phyloP scores from a whole-genome alignment of 53 echinoderm and acorn worm genomes.

The Temnopleurus reevesii region DNA sequence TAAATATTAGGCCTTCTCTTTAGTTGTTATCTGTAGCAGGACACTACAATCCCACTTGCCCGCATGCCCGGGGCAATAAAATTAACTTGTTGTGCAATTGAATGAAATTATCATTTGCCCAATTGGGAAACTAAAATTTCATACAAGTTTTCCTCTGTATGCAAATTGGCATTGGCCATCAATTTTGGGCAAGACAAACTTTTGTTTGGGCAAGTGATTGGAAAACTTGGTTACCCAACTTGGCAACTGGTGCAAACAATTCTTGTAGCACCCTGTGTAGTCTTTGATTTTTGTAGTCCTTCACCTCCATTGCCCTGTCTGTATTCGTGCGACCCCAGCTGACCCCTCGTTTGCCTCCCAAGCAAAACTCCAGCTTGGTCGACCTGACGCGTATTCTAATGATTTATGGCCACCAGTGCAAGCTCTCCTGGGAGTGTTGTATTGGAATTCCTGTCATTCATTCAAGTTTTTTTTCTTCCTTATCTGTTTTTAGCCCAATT shows the following conservation, averaged over 20 bases:
- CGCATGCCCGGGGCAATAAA: no score
- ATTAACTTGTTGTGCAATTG: no score
- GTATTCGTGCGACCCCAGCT: not conserved
- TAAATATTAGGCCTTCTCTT: no score
- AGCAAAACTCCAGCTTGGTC: not conserved
- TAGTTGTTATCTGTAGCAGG: no score
- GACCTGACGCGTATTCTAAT: no score
- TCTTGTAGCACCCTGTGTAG: no score
- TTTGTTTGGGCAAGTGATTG: no score
- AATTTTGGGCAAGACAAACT: not conserved
- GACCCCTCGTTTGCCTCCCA: not conserved
- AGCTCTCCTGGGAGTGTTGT: not conserved
- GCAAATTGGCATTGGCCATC: not conserved
- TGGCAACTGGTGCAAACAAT: no score
- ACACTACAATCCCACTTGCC: no score
- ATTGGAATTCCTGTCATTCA: not conserved
- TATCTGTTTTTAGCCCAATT: not conserved
- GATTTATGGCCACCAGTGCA: conserved; percentile 2
- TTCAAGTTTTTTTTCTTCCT: not conserved
- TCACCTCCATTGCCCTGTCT: conserved; percentile 6
- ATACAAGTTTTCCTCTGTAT: not conserved
- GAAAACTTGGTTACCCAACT: no score
- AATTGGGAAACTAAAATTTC: not conserved
- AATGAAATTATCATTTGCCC: not conserved
- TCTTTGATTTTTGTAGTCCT: not conserved